phyloP scores from a whole-genome alignment of 2,888 invertebrate genomes.

The Chrysolina americana region DNA sequence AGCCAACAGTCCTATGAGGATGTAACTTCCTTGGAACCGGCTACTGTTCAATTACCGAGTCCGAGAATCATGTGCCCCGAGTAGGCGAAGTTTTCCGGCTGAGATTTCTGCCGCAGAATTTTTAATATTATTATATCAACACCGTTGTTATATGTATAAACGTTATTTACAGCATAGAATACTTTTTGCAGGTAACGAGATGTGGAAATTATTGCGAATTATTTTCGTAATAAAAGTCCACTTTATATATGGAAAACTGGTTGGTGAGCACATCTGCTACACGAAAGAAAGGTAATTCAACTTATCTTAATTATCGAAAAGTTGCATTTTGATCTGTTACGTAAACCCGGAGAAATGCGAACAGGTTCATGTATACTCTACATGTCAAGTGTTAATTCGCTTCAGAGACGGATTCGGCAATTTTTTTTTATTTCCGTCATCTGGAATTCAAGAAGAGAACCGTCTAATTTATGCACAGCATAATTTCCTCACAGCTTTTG shows the following conservation, averaged over 20 bases:
- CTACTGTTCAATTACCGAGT: too few species aligned
- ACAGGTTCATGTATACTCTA: slow-evolving; percentile 8
- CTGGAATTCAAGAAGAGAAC: too few species aligned
- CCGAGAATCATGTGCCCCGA: too few species aligned
- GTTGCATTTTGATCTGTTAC: slow-evolving; percentile 10
- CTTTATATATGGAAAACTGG: slow-evolving; percentile 38
- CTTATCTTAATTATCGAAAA: slow-evolving; percentile 16
- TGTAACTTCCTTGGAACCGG: too few species aligned
- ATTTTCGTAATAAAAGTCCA: slow-evolving; percentile 31
- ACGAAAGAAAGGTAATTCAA: slow-evolving; percentile 44
- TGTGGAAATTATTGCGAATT: slow-evolving; percentile 38
- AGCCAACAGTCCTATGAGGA: too few species aligned
- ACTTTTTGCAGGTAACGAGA: slow-evolving; percentile 34
- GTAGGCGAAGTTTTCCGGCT: too few species aligned
- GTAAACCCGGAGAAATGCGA: neutral
- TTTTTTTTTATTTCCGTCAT: too few species aligned
- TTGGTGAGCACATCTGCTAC: slow-evolving; percentile 47
- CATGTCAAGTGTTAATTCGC: too few species aligned
- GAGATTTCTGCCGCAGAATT: too few species aligned
- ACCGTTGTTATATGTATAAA: neutral
- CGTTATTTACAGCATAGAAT: slow-evolving; percentile 19
- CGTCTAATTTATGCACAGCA: too few species aligned
- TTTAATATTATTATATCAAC: neutral
- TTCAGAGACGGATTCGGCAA: too few species aligned
- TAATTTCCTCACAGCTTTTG: too few species aligned